Evolutionary conservation across 2,113 vertebrate genomes (phyloP).

Genomic region (Myxocyprinus asiaticus): DNA sequence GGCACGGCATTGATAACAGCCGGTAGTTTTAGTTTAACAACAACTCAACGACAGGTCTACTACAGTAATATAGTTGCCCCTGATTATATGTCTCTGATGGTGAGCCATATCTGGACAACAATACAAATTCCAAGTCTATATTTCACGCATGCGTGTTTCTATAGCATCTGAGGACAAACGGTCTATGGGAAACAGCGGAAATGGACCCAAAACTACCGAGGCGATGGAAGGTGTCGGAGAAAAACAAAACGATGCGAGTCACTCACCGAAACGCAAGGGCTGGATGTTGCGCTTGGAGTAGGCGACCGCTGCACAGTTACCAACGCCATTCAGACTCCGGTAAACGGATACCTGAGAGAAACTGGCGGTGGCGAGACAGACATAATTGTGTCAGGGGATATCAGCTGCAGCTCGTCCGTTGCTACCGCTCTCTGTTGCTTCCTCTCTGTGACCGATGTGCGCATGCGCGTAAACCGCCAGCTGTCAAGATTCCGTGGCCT

Average conservation of each 20-base stretch:
- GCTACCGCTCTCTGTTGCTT: conserved; percentile 63
- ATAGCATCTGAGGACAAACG: conserved; percentile 69
- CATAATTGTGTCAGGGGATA: conserved; percentile 65
- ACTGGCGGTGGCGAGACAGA: conserved; percentile 62
- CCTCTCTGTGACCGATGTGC: conserved; percentile 60
- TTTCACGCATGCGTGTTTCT: conserved; percentile 66
- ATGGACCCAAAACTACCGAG: conserved; percentile 41
- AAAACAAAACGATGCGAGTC: conserved; percentile 45
- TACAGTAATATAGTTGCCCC: not conserved
- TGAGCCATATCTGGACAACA: conserved; percentile 11
- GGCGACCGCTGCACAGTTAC: conserved; percentile 95
- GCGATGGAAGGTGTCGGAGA: conserved; percentile 44
- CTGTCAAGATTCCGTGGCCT: conserved; percentile 63
- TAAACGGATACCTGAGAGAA: conserved; percentile 61
- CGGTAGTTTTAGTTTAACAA: not conserved
- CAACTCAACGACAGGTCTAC: not conserved
- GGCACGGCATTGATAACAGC: not conserved
- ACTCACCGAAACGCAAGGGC: conserved; percentile 93
- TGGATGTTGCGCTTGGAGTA: conserved; percentile 92
- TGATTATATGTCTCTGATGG: not conserved
- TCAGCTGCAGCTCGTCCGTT: conserved; percentile 48
- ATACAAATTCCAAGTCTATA: conserved; percentile 17
- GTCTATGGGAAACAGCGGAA: conserved; percentile 56
- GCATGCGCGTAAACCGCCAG: conserved; percentile 67
- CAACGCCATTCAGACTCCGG: conserved; percentile 86